Base-by-base conservation (phyloP, 2,797 vertebrate species). In the Lithobates pipiens region DNA sequence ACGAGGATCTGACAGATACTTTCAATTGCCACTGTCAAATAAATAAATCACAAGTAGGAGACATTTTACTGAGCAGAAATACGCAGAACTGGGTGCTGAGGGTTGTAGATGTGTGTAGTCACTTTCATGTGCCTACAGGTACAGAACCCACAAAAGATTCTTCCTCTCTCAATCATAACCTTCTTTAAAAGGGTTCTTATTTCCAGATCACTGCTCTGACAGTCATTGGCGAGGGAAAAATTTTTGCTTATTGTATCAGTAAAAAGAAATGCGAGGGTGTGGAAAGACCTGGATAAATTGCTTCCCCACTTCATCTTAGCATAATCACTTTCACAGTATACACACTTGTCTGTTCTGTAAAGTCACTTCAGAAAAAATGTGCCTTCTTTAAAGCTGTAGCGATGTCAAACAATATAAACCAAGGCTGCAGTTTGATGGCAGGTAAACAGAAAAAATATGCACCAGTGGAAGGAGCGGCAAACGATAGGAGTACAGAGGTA, bases 21-120 rank as follows among this genome's bases (percentile, higher is more conserved):
- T 76, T 83, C 76, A 84, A 76, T 80, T 83, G 86, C 44, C 42
- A 61, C 70, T 80, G 34, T 70, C 82, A 78, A 83, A 83, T 78
- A 79, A 76, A 80, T 84, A 87, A 83, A 74, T 71, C 70, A 76
- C 36, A 75, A 50, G 74, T 54, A 76, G 73, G 23, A 85, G 42
- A 65, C 77, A 79, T 73, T 72, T 79, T 79, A 63, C 76, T 54
- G 36, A 74, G 83, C 57, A 32, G 57, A 27, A 72, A n/a, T 75
- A 10, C 68, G 42, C 84, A 85, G 42, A 29, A 39, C n/a, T 21
- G 50, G n/a, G 61, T 63, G 27, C 25, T 42, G 29, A 80, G 78
- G 78, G 46, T 25, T 34, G 67, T 50, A 54, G 25, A 69, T 36
- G 79, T 32, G 10, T 71, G 50, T 42, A 44, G 54, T 54, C 61